Evolutionary conservation across 1,140 invertebrate species (phyloP).

Genomic region (Drosophila grimshawi): DNA sequence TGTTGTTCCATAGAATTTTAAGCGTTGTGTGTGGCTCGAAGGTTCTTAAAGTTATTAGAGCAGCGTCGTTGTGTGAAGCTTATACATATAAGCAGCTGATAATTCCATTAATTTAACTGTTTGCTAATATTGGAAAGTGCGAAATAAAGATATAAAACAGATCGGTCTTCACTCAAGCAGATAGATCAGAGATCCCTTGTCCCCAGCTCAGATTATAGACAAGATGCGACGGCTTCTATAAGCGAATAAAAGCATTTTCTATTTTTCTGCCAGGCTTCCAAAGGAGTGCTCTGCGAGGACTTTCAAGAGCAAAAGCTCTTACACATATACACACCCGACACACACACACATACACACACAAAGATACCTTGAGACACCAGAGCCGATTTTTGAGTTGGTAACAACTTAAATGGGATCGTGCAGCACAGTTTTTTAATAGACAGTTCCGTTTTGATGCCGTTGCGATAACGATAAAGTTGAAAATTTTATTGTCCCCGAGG

Average conservation of each 20-base stretch:
- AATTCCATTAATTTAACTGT: too few species aligned
- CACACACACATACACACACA: constrained; percentile 1
- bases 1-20: constrained; percentile 14
- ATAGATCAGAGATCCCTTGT: too few species aligned
- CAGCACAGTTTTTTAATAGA: constrained; percentile 53
- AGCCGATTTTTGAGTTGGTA: not conserved
- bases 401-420: constrained; percentile 46
- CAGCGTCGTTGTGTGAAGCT: not conserved
- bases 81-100: not conserved
- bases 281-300: too few species aligned
- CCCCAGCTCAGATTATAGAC: too few species aligned
- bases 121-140: not conserved
- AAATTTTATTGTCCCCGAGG: constrained; percentile 63
- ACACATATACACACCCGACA: not conserved
- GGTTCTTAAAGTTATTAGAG: not conserved
- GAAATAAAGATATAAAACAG: too few species aligned
- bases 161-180: too few species aligned
- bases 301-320: not conserved
- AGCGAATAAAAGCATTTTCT: too few species aligned
- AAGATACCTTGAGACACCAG: not conserved
- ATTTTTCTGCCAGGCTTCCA: too few species aligned
- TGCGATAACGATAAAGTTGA: constrained; percentile 71
- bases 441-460: constrained; percentile 70
- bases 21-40: constrained; percentile 12
- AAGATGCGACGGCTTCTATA: too few species aligned